A percentile compares a stretch with the other conserved stretches of the same genome.
Conservation (phyloP, 2,888 invertebrate species). For the Salpingus planirostris region DNA sequence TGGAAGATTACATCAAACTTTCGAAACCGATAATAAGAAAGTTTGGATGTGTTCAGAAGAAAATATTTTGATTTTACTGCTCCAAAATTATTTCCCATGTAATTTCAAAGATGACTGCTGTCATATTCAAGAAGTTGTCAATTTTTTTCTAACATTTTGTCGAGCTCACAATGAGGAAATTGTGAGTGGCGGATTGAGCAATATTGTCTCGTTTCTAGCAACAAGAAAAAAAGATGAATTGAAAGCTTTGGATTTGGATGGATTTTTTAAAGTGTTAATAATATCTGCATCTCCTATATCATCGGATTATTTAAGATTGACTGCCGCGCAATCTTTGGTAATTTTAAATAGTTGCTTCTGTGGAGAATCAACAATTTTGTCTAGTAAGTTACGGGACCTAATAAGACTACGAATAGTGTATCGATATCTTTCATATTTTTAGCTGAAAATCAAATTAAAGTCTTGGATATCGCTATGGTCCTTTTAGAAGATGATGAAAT, state of each 20-base stretch:
- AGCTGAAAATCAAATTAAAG: conserved; percentile 21
- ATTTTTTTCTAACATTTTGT: conserved; percentile 27
- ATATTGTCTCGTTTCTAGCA: conserved; percentile 26
- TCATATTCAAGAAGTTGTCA: conserved; percentile 22
- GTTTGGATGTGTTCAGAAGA: no score
- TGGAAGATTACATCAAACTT: no score
- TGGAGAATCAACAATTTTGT: no score
- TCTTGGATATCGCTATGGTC: conserved; percentile 37
- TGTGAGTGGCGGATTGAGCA: conserved; percentile 28
- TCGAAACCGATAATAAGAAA: no score
- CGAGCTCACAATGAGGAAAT: conserved; percentile 31
- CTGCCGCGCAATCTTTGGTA: conserved; percentile 21
- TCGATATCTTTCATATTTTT: no score
- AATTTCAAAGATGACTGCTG: no score
- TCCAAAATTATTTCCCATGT: no score
- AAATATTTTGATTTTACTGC: no score
- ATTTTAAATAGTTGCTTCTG: conserved; percentile 8
- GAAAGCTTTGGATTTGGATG: conserved; percentile 13
- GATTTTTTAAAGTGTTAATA: conserved; percentile 23
- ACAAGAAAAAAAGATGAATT: conserved; percentile 23
- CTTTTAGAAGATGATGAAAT: conserved; percentile 49
- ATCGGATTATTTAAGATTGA: conserved; percentile 26
- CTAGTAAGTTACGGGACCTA: no score
- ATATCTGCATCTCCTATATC: conserved; percentile 27
- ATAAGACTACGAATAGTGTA: no score